Evolutionary conservation across 2,113 vertebrate genomes (phyloP), one percentile per base, ranked within the genome.

Genomic region (Raphicerus campestris): DNA sequence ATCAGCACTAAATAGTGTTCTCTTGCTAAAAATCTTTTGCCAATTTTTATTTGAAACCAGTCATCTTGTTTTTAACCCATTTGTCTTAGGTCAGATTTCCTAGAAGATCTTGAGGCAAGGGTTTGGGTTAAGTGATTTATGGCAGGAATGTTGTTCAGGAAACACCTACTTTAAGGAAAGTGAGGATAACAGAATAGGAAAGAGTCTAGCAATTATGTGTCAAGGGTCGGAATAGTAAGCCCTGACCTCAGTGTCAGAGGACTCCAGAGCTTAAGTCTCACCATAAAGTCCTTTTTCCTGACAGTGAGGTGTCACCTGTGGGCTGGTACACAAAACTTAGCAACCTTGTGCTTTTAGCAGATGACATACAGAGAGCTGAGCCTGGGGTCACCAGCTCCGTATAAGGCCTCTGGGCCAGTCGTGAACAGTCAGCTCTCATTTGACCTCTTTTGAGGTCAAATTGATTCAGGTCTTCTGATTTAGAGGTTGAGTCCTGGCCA

Each of bases 1-100:
- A 63, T 86, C 81, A 49, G 93, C 60, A 32, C 15, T 49, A 8
- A 45, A 6, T 14, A 77, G 49, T 82, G 51, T 95, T 96, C n/a
- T 96, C 81, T 91, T n/a, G 16, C 19, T 84, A 75, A 97, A 92
- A 87, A 14, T 85, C 26, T 90, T 30, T 35, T 89, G 32, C 87
- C 87, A 42, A 14, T 35, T 75, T 95, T 51, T 89, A 47, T 78
- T 94, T 94, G 63, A 87, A 92, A 49, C 6, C 51, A 35, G 8
- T 22, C 42, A 35, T 70, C 17, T 45, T 94, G 63, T 77, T 78
- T 89, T 73, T 87, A 93, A 94, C 10, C 47, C 35, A 63, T 93
- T 81, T 94, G 47, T 58, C 53, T 89, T 83, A 60, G 61, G 51
- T 82, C 77, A 45, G 20, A 45, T 83, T 95, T 93, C 51, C 87